Percentiles rank a stretch among this genome's conserved stretches.
Evolutionary conservation across 2,113 vertebrate genomes (phyloP).

Genomic region (Cisticola juncidis): DNA sequence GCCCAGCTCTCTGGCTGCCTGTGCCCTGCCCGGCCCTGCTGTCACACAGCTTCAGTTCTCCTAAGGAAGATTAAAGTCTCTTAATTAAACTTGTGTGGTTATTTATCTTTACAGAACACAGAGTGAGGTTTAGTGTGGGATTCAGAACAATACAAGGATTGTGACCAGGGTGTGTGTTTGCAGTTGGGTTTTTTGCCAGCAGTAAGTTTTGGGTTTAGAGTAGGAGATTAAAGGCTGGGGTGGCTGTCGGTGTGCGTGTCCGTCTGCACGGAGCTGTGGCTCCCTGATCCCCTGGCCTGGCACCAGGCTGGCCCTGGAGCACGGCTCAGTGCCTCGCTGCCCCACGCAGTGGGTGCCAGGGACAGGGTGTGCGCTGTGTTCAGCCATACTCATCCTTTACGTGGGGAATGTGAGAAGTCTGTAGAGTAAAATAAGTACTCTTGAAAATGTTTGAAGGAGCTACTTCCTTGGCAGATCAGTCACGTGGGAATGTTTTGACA

Average conservation of each 20-base stretch:
- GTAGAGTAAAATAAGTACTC: not conserved
- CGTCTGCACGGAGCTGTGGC: not conserved
- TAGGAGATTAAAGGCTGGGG: not conserved
- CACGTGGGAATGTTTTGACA: not conserved
- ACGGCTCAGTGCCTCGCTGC: not conserved
- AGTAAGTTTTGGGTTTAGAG: not conserved
- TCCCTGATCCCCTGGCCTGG: not conserved
- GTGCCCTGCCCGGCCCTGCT: accelerated
- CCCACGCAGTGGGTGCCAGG: accelerated
- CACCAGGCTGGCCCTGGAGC: not conserved
- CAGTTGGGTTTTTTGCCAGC: not conserved
- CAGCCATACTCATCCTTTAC: accelerated
- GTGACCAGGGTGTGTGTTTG: not conserved
- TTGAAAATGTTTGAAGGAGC: not conserved
- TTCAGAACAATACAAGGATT: not conserved
- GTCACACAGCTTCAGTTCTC: accelerated
- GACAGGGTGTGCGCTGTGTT: accelerated
- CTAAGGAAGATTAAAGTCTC: not conserved
- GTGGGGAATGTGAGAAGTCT: accelerated
- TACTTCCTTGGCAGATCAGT: not conserved
- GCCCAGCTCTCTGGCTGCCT: accelerated
- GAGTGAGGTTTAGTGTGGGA: not conserved
- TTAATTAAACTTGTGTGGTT: not conserved
- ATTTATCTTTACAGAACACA: not conserved
- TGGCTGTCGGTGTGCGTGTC: not conserved